phyloP scores from a whole-genome alignment of 1,140 invertebrate genomes.

The Condylostylus longicornis region DNA sequence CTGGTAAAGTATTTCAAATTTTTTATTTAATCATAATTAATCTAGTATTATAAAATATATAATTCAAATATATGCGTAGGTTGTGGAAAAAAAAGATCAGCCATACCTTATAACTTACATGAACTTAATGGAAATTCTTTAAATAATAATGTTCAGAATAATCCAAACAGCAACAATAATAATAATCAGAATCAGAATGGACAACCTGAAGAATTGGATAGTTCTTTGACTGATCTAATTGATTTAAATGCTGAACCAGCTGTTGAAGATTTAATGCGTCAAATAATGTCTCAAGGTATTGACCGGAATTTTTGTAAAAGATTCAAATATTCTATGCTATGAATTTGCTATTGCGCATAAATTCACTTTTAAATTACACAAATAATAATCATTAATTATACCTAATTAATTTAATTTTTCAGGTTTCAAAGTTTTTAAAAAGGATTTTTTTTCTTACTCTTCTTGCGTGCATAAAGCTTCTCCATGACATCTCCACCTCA shows the following conservation, averaged over 20 bases:
- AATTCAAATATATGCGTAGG: slow-evolving; percentile 30
- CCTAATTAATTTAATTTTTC: too few relatives aligned
- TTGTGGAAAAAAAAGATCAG: slow-evolving; percentile 47
- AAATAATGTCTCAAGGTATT: slow-evolving; percentile 56
- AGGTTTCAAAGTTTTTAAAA: too few relatives aligned
- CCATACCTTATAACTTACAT: slow-evolving; percentile 29
- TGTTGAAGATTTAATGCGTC: slow-evolving; percentile 53
- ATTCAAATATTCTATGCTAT: too few relatives aligned
- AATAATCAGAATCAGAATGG: slow-evolving; percentile 22
- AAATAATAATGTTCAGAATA: slow-evolving; percentile 22
- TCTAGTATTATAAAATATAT: not conserved
- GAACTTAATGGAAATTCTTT: slow-evolving; percentile 25
- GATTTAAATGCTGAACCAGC: slow-evolving; percentile 50
- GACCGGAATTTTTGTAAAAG: too few relatives aligned
- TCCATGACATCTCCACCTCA: too few relatives aligned
- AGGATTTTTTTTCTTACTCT: too few relatives aligned
- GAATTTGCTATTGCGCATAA: too few relatives aligned
- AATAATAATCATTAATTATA: too few relatives aligned
- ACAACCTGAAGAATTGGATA: slow-evolving; percentile 37
- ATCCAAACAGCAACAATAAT: slow-evolving; percentile 18
- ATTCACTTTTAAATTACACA: too few relatives aligned
- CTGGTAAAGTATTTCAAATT: slow-evolving; percentile 36
- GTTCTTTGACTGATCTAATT: slow-evolving; percentile 42
- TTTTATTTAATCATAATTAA: not conserved
- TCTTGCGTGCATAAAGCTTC: too few relatives aligned